Percentiles rank a stretch among this genome's conserved stretches.
These are phyloP conservation scores for Siniperca obscura DNA, from an alignment of 2,797 vertebrate species.

Conservation along the genomic window DNA sequence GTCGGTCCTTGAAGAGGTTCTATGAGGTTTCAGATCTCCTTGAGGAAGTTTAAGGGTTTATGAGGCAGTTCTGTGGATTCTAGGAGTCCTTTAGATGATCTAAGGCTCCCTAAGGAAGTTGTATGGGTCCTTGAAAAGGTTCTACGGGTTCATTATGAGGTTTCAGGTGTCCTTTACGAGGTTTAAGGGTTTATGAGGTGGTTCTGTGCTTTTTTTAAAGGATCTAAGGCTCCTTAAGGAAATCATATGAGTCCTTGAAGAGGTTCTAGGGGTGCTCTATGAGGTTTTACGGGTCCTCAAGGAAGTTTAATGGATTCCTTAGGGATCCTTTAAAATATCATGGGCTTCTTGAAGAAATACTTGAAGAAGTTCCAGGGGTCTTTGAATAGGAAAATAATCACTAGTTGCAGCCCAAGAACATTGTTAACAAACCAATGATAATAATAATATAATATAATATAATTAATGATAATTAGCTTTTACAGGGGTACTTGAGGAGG, in stretches of 20 bases:
- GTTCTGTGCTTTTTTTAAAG: neutral
- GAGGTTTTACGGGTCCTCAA: neutral
- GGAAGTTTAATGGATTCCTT: too few relatives aligned
- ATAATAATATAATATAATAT: too few relatives aligned
- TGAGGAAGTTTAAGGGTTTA: neutral
- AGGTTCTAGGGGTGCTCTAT: accelerated
- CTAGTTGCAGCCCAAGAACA: too few relatives aligned
- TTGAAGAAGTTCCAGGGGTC: neutral
- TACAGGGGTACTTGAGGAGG: too few relatives aligned
- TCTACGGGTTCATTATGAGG: too few relatives aligned
- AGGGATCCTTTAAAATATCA: neutral
- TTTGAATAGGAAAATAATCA: too few relatives aligned
- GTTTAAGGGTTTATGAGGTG: neutral
- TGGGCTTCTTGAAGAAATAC: neutral
- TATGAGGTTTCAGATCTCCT: neutral
- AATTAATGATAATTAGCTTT: too few relatives aligned
- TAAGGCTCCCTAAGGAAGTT: neutral
- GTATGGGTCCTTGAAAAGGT: neutral
- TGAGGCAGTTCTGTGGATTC: neutral
- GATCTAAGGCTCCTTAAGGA: neutral
- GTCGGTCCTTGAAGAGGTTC: neutral
- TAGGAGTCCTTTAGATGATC: neutral
- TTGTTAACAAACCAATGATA: too few relatives aligned
- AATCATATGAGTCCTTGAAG: neutral
- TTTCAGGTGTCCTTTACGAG: neutral